Conservation (phyloP, 2,113 vertebrate genomes). For the Pongo pygmaeus region DNA sequence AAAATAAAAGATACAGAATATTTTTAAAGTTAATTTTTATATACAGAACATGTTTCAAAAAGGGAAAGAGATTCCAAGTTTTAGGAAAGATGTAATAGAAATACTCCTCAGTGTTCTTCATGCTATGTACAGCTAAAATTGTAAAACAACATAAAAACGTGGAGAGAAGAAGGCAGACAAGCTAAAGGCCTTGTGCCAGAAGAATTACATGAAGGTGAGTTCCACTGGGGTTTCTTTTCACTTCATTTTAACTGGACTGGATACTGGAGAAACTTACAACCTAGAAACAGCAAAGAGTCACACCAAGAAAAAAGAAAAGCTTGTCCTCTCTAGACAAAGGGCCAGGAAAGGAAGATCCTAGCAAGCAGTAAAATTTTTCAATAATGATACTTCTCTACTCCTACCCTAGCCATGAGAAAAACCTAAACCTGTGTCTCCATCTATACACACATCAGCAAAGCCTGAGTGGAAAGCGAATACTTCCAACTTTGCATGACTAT, state of each 20-base stretch:
- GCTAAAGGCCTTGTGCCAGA: background rate
- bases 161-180: background rate
- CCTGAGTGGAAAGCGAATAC: background rate
- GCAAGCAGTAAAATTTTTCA: background rate
- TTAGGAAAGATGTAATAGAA: background rate
- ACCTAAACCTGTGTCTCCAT: background rate
- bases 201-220: background rate
- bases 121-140: conserved; percentile 18
- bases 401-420: background rate
- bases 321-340: background rate
- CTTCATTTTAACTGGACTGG: background rate
- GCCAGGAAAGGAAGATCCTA: rapidly evolving
- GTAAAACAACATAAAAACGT: background rate
- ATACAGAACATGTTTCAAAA: background rate
- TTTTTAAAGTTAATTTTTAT: conserved; percentile 28
- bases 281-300: background rate
- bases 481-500: no score
- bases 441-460: background rate
- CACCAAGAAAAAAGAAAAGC: background rate
- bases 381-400: background rate
- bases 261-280: background rate
- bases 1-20: no score
- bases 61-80: background rate
- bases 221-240: background rate
- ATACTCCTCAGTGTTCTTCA: background rate